Evolutionary conservation across 2,113 vertebrate species (phyloP).

Genomic region (Muntiacus muntjak): DNA sequence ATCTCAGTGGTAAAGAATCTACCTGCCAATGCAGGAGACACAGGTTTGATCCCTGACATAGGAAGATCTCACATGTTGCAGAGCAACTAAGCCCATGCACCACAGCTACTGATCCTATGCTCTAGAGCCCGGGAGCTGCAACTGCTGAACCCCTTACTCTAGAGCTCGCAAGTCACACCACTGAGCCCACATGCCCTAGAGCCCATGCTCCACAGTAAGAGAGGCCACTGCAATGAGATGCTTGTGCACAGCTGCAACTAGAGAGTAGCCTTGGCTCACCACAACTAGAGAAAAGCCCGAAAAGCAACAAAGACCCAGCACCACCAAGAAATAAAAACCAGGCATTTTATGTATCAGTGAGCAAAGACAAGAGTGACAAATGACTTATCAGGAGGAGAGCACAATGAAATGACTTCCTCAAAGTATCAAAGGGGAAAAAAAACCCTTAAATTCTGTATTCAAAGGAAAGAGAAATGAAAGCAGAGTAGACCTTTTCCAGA

Average conservation of each 20-base stretch:
- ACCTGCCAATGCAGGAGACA: not conserved
- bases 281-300: not conserved
- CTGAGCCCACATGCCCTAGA: not conserved
- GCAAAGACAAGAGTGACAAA: not conserved
- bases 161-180: rapidly evolving
- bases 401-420: too few species aligned
- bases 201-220: not conserved
- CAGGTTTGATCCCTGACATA: not conserved
- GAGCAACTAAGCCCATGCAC: not conserved
- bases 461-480: not conserved
- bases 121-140: not conserved
- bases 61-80: not conserved
- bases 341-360: not conserved
- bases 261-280: not conserved
- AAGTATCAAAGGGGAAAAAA: not conserved
- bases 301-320: not conserved
- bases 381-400: not conserved
- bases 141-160: not conserved
- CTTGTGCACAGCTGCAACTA: not conserved
- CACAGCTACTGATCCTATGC: not conserved
- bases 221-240: not conserved
- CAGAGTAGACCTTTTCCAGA: not conserved
- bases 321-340: not conserved
- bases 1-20: not conserved
- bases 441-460: not conserved